Evolutionary conservation across 2,797 vertebrate species (phyloP).

Genomic region (Cetoscarus ocellatus): DNA sequence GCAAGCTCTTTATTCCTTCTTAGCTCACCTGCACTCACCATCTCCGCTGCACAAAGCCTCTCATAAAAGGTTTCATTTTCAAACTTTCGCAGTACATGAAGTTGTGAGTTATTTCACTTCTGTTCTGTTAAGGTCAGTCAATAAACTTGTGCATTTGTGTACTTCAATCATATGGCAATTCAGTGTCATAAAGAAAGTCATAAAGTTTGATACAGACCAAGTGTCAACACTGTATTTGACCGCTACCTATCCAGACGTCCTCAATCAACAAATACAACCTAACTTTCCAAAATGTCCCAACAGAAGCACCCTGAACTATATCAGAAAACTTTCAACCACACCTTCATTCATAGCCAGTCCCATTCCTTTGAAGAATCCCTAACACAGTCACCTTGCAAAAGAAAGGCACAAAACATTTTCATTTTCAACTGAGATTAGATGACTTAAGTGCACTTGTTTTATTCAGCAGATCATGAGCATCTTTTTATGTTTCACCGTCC

Average conservation of each 20-base stretch:
- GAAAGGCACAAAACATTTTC: no score
- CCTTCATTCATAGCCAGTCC: no score
- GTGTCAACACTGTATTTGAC: background rate
- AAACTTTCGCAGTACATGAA: conserved; percentile 2
- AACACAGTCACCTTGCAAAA: no score
- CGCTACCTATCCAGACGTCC: background rate
- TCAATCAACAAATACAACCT: background rate
- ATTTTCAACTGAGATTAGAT: no score
- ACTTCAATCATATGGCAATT: conserved; percentile 1
- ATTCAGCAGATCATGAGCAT: no score
- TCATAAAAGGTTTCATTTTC: conserved; percentile 4
- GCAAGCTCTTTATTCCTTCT: conserved; percentile 18
- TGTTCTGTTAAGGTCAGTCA: background rate
- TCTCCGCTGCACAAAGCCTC: background rate
- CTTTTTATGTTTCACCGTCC: no score
- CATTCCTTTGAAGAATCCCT: no score
- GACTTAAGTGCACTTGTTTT: no score
- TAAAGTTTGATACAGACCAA: no score
- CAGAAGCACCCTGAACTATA: no score
- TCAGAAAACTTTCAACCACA: no score
- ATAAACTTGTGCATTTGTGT: conserved; percentile 1
- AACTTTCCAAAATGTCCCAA: background rate
- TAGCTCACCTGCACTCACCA: conserved; percentile 33
- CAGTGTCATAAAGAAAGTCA: background rate
- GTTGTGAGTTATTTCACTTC: background rate